Evolutionary conservation across 2,797 vertebrate species (phyloP).

Genomic region (Silurus aristotelis): DNA sequence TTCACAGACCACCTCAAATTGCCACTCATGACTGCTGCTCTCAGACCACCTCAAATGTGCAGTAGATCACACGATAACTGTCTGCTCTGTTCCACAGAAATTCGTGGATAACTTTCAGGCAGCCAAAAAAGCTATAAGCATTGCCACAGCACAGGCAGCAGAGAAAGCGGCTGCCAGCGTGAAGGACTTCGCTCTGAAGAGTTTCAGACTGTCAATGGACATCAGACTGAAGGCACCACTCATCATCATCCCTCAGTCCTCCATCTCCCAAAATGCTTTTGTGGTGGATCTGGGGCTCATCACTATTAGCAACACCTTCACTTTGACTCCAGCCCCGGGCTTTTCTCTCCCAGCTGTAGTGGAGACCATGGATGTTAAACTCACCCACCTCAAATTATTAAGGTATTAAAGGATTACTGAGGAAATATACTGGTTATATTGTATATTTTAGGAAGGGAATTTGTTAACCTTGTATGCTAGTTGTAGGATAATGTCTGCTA

Average conservation of each 20-base stretch:
- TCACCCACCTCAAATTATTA: constrained; percentile 82
- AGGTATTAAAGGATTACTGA: constrained; percentile 67
- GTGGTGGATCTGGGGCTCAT: constrained; percentile 91
- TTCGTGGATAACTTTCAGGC: constrained; percentile 79
- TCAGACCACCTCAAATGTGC: neutral
- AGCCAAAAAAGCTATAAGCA: constrained; percentile 85
- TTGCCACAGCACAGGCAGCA: constrained; percentile 88
- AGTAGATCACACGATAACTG: neutral
- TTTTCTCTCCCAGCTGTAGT: constrained; percentile 76
- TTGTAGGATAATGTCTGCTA: neutral
- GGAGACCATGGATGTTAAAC: constrained; percentile 81
- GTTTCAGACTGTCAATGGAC: constrained; percentile 84
- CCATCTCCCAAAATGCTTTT: constrained; percentile 80
- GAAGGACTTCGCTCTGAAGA: constrained; percentile 86
- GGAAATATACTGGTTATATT: neutral
- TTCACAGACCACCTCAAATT: constrained; percentile 14
- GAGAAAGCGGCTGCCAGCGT: constrained; percentile 91
- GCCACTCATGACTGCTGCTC: constrained; percentile 16
- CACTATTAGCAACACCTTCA: constrained; percentile 80
- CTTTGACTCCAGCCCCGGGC: constrained; percentile 65
- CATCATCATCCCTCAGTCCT: constrained; percentile 89
- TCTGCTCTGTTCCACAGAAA: constrained; percentile 44
- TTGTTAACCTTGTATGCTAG: neutral
- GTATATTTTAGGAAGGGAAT: neutral
- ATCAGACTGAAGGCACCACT: constrained; percentile 91